These are phyloP conservation scores for Chrysopa pallens DNA, from an alignment of 1,140 invertebrate species.

Conservation along the genomic window DNA sequence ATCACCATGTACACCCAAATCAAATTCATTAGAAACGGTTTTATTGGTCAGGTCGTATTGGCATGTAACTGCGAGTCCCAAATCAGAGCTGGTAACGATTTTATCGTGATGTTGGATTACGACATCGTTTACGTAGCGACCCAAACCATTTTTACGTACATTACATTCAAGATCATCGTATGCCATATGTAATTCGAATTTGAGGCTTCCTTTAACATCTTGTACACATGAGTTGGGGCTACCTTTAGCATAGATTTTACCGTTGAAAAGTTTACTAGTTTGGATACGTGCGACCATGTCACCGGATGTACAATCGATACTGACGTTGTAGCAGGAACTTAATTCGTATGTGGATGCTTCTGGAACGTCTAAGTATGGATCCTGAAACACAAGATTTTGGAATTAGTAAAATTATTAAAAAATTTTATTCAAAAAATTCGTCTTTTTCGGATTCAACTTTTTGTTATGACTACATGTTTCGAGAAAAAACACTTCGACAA, in stretches of 20 bases:
- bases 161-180: constrained; percentile 84
- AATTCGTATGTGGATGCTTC: constrained; percentile 83
- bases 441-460: too few species aligned
- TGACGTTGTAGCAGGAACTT: constrained; percentile 86
- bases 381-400: constrained; percentile 27
- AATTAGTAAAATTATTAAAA: background rate
- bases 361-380: constrained; percentile 75
- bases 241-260: constrained; percentile 86
- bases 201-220: constrained; percentile 65
- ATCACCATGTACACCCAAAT: constrained; percentile 73
- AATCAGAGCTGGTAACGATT: constrained; percentile 84
- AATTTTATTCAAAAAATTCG: background rate
- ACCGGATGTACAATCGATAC: constrained; percentile 75
- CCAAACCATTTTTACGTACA: constrained; percentile 65
- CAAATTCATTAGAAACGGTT: constrained; percentile 80
- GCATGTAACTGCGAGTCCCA: constrained; percentile 79
- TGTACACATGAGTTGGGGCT: constrained; percentile 80
- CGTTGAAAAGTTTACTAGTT: constrained; percentile 82
- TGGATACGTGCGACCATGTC: constrained; percentile 86
- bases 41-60: constrained; percentile 88
- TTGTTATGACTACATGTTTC: too few species aligned
- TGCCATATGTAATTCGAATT: constrained; percentile 78
- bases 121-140: constrained; percentile 73
- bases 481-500: too few species aligned
- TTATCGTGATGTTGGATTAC: constrained; percentile 90